phyloP scores from a whole-genome alignment of 1,140 invertebrate genomes.

The Zaprionus camerounensis region DNA sequence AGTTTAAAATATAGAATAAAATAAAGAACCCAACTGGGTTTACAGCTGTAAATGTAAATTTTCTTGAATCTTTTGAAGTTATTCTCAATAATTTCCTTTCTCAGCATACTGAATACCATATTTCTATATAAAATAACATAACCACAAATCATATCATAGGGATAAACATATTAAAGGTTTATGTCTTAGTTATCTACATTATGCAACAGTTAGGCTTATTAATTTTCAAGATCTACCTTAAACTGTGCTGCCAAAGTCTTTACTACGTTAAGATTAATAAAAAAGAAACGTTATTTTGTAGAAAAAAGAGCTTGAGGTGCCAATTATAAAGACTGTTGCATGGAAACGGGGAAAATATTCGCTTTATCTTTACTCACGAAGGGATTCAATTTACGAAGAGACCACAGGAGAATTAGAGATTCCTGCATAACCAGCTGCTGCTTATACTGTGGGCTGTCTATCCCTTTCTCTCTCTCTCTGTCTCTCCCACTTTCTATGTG shows the following conservation, averaged over 20 bases:
- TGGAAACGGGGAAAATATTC: neutral
- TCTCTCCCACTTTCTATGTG: neutral
- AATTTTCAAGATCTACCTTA: neutral
- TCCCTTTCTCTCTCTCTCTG: neutral
- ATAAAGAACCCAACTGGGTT: no score
- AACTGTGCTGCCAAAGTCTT: neutral
- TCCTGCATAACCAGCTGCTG: constrained; percentile 1
- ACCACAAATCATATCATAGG: no score
- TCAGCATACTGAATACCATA: no score
- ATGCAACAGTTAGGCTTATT: neutral
- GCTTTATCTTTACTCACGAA: neutral
- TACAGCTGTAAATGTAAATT: no score
- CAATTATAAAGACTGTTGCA: neutral
- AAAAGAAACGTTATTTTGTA: neutral
- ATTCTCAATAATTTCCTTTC: no score
- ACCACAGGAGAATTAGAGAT: constrained; percentile 14
- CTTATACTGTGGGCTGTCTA: constrained; percentile 13
- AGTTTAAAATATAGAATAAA: no score
- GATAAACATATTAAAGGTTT: no score
- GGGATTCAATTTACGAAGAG: constrained; percentile 7
- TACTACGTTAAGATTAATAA: no score
- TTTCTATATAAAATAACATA: no score
- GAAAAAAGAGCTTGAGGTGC: neutral
- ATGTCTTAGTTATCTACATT: no score
- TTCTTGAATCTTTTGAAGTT: no score